These are phyloP conservation scores for Ictalurus punctatus DNA, from an alignment of 2,113 vertebrate genomes.

Conservation along the genomic window DNA sequence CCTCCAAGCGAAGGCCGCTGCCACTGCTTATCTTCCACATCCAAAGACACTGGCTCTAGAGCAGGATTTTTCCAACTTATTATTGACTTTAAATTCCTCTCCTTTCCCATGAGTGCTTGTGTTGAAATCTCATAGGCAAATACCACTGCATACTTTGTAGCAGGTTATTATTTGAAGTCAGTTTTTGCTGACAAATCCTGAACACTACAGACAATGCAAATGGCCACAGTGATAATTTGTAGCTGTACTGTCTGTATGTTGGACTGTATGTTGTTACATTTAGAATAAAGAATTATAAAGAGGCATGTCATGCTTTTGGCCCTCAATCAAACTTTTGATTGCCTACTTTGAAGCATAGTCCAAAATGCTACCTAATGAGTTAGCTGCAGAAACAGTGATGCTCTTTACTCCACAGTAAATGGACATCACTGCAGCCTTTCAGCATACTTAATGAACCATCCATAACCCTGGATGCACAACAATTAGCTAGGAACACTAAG, in stretches of 20 bases:
- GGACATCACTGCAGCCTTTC: slow-evolving; percentile 36
- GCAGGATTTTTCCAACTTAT: slow-evolving; percentile 67
- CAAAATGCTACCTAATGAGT: slow-evolving; percentile 38
- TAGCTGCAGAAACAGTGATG: slow-evolving; percentile 30
- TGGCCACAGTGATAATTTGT: background rate
- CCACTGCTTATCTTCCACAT: slow-evolving; percentile 59
- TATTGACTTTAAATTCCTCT: slow-evolving; percentile 34
- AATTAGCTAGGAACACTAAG: slow-evolving; percentile 36
- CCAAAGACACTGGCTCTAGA: slow-evolving; percentile 63
- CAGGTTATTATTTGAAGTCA: slow-evolving; percentile 18
- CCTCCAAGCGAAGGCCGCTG: slow-evolving; percentile 57
- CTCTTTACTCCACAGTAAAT: slow-evolving; percentile 33
- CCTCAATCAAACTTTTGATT: slow-evolving; percentile 4
- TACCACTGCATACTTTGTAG: background rate
- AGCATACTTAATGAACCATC: slow-evolving; percentile 43
- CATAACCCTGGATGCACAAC: slow-evolving; percentile 40
- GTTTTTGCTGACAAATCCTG: slow-evolving; percentile 17
- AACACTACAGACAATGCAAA: background rate
- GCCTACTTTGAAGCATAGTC: slow-evolving; percentile 13
- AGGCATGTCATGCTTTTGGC: background rate
- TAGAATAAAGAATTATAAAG: background rate
- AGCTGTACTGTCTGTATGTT: background rate
- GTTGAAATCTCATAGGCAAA: slow-evolving; percentile 28
- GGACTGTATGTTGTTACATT: background rate
- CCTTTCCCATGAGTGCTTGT: slow-evolving; percentile 29